Conservation (phyloP, 2,797 vertebrate species). For the Sebastes aleutianus region DNA sequence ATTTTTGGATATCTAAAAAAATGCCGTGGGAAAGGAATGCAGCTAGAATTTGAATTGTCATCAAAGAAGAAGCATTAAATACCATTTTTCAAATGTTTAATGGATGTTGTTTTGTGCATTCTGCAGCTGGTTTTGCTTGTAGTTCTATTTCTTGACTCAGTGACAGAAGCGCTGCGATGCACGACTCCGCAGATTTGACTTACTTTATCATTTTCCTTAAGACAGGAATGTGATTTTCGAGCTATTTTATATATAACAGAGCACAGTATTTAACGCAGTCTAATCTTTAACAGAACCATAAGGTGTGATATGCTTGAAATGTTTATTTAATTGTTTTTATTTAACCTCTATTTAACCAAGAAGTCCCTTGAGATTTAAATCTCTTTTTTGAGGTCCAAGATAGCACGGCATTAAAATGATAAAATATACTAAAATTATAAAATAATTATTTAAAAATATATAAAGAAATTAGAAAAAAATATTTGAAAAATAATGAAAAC, state of each 20-base stretch:
- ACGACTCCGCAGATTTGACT: background rate
- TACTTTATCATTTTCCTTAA: background rate
- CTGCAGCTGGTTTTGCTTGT: background rate
- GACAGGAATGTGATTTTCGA: background rate
- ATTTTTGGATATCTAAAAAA: constrained; percentile 58
- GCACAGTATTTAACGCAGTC: background rate
- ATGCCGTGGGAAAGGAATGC: constrained; percentile 70
- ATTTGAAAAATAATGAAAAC: too few species aligned
- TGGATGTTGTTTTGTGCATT: constrained; percentile 22
- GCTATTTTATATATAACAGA: background rate
- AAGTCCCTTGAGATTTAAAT: too few species aligned
- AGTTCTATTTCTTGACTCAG: background rate
- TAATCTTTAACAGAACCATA: background rate
- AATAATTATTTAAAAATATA: too few species aligned
- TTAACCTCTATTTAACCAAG: too few species aligned
- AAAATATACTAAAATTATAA: too few species aligned
- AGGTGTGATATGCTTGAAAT: background rate
- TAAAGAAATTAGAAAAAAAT: too few species aligned
- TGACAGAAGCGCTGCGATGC: background rate
- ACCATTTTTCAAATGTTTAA: constrained; percentile 30
- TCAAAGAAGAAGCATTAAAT: constrained; percentile 42
- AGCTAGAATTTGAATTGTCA: constrained; percentile 42
- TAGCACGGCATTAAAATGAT: too few species aligned
- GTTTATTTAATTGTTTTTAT: too few species aligned
- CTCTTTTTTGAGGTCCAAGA: too few species aligned